phyloP scores from a whole-genome alignment of 2,797 vertebrate species.

The Alosa sapidissima region DNA sequence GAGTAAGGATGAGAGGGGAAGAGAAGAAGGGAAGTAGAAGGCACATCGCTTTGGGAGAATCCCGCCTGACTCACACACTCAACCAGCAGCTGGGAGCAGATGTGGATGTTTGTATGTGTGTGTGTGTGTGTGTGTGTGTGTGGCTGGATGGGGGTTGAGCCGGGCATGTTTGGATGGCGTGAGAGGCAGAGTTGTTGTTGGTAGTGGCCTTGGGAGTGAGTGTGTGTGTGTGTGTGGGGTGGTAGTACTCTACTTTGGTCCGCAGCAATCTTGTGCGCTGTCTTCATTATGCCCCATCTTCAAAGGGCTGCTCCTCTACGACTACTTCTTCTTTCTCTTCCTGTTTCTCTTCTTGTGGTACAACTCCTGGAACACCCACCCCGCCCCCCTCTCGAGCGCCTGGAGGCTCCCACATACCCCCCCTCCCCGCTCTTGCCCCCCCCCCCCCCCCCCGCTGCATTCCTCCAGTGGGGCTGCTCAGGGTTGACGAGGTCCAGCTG shows the following conservation, averaged over 20 bases:
- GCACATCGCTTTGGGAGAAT: too few relatives aligned
- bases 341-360: background rate
- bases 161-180: background rate
- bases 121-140: constrained; percentile 22
- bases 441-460: constrained; percentile 29
- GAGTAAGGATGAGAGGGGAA: too few relatives aligned
- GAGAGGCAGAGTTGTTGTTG: background rate
- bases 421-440: background rate
- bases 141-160: background rate
- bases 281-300: constrained; percentile 18
- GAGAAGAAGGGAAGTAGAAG: too few relatives aligned
- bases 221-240: background rate
- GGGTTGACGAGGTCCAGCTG: constrained; percentile 50
- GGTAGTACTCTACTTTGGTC: background rate
- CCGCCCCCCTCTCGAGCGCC: too few relatives aligned
- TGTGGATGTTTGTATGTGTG: constrained; percentile 27
- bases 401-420: too few relatives aligned
- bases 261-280: too few relatives aligned
- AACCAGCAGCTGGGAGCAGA: constrained; percentile 46
- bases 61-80: background rate
- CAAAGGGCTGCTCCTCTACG: constrained; percentile 2
- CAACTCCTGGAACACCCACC: too few relatives aligned
- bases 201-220: background rate
- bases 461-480: constrained; percentile 44
- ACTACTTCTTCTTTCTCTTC: constrained; percentile 13